These are phyloP conservation scores for Grammomys surdaster DNA, from an alignment of 2,113 vertebrate genomes.

Conservation along the genomic window DNA sequence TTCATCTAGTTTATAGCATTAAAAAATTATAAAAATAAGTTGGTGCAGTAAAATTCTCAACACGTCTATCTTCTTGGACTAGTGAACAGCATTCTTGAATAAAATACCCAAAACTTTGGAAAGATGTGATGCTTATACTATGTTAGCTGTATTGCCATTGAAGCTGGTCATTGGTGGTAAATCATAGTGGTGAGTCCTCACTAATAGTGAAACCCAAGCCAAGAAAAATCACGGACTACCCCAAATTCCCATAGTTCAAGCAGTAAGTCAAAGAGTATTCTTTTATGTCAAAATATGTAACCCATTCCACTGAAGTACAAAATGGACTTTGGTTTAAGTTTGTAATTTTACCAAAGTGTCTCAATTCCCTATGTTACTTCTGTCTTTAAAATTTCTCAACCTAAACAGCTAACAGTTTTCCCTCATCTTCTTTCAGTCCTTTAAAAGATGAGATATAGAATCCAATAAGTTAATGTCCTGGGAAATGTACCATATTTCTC, in stretches of 20 bases:
- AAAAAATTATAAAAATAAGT: slow-evolving; percentile 21
- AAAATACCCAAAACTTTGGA: neutral
- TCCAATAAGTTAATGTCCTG: slow-evolving; percentile 40
- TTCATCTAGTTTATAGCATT: slow-evolving; percentile 13
- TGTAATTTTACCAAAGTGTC: neutral
- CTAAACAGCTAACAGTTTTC: neutral
- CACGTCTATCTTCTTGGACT: neutral
- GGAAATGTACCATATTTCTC: neutral
- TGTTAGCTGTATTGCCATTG: slow-evolving; percentile 3
- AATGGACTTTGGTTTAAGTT: neutral
- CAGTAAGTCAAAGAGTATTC: neutral
- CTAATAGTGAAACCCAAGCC: slow-evolving; percentile 24
- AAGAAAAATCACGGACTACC: neutral
- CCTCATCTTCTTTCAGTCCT: neutral
- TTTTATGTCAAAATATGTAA: neutral
- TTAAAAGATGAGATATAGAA: slow-evolving; percentile 14
- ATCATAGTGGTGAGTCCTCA: neutral
- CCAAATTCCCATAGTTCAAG: neutral
- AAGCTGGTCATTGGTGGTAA: slow-evolving; percentile 35
- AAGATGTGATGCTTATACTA: neutral
- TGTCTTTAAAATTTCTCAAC: neutral
- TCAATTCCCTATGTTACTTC: slow-evolving; percentile 5
- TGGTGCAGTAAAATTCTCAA: slow-evolving; percentile 19
- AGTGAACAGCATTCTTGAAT: neutral
- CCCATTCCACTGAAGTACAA: neutral